Base-by-base conservation (phyloP, 2,797 vertebrate genomes). In the Rhinella marina region DNA sequence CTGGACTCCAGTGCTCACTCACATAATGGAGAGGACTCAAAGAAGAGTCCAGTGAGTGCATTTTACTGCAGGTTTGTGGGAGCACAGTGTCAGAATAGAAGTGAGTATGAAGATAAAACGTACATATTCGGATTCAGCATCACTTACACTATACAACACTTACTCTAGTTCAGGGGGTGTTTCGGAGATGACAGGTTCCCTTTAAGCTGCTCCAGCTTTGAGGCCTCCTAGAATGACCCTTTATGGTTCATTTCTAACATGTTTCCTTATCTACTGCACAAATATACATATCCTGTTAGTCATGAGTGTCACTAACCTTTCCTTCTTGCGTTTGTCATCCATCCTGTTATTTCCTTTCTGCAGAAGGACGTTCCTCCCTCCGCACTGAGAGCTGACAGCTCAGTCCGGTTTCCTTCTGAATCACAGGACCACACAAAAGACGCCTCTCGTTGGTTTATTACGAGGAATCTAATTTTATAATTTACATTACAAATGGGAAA, bases 311-410 rank as follows among this genome's bases (percentile, higher is more conserved):
- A 19, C 32, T 64, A 77, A 52, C 72, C 72, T 85, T 75, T 62
- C 70, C 83, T 77, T 27, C 32, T 62, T 14, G 6, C 6, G 23
- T 52, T 77, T 85, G 83, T 85, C 83, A 76, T 85, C 72, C 83
- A 85, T 85, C 83, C 83, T 85, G 83, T 85, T 85, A 64, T 85
- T 85, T 25, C n/a, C 72, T 48, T 75, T 76, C 32, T 23, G 72
- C 62, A 25, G 70, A 50, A 41, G 29, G 21, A 50, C 83, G 41
- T 50, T 64, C 59, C 25, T 25, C 73, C 23, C 21, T 41, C 56
- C 10, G 12, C 27, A 32, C 3, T 70, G 64, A 70, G 32, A 79
- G 48, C 25, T 77, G n/a, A 54, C 25, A 25, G 64, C 64, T 3
- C 41, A 50, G 41, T 52, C 72, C 23, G 21, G 7, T 9, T 64